phyloP scores from a whole-genome alignment of 2,888 invertebrate genomes.

The Lutraria lutraria region DNA sequence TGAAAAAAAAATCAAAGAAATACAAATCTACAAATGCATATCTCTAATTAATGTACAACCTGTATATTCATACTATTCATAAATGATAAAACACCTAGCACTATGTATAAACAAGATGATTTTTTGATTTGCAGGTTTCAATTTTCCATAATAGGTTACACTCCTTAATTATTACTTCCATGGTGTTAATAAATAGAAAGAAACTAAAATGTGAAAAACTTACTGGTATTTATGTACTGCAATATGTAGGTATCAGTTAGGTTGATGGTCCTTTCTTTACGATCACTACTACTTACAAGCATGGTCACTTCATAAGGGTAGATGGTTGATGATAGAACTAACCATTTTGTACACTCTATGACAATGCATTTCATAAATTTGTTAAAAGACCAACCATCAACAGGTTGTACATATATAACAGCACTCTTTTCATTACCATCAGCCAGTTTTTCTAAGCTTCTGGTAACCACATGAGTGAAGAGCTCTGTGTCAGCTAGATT shows the following conservation, averaged over 20 bases:
- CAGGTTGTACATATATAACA: neutral
- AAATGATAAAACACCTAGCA: no score
- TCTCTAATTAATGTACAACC: no score
- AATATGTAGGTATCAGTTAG: neutral
- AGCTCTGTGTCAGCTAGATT: neutral
- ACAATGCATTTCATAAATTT: constrained; percentile 20
- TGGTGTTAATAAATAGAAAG: no score
- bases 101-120: no score
- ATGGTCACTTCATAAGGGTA: neutral
- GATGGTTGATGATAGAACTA: neutral
- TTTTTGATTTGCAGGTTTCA: no score
- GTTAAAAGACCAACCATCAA: neutral
- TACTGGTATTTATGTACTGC: neutral
- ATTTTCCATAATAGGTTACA: no score
- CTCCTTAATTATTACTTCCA: no score
- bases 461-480: neutral
- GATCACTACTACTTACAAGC: neutral
- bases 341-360: neutral
- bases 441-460: neutral
- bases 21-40: no score
- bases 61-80: no score
- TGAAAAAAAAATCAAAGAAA: no score
- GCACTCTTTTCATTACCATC: neutral
- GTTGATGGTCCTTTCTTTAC: neutral
- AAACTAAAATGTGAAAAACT: neutral